Percentiles rank a stretch among this genome's conserved stretches.
Evolutionary conservation across 2,888 invertebrate species (phyloP).

Genomic region (Eupelmus urozonus): DNA sequence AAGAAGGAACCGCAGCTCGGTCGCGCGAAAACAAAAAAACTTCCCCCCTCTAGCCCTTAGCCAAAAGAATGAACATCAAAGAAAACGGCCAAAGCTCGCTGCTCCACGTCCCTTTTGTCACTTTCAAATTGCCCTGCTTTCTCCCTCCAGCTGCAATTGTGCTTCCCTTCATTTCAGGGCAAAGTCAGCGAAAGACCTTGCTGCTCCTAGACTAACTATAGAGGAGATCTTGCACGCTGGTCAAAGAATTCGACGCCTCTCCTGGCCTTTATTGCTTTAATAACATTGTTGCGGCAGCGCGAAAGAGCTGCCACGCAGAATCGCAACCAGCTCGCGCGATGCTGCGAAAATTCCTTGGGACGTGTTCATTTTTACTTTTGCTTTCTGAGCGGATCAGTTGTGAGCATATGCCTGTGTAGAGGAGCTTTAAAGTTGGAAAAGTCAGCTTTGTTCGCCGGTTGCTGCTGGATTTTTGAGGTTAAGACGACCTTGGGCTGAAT

Average conservation of each 20-base stretch:
- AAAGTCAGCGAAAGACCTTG: background rate
- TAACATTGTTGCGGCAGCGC: conserved; percentile 14
- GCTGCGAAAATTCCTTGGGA: too few relatives aligned
- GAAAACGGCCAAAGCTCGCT: background rate
- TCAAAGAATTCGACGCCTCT: conserved; percentile 16
- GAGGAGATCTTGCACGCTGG: background rate
- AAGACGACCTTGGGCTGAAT: too few relatives aligned
- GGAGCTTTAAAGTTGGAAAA: too few relatives aligned
- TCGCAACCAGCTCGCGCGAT: too few relatives aligned
- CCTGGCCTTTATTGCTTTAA: conserved; percentile 25
- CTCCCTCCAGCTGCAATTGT: background rate
- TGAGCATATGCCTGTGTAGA: too few relatives aligned
- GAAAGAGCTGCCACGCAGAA: conserved; percentile 18
- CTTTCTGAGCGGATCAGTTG: too few relatives aligned
- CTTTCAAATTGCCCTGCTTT: background rate
- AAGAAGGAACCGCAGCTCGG: too few relatives aligned
- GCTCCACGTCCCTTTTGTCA: background rate
- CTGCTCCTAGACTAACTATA: conserved; percentile 1
- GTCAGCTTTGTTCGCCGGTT: too few relatives aligned
- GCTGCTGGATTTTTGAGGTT: too few relatives aligned
- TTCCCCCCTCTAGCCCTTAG: too few relatives aligned
- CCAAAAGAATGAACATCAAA: conserved; percentile 8
- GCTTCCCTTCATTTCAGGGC: background rate
- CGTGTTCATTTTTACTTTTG: too few relatives aligned
- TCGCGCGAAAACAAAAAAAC: too few relatives aligned